These are phyloP conservation scores for Zingel zingel DNA, from an alignment of 2,113 vertebrate genomes.

Conservation along the genomic window DNA sequence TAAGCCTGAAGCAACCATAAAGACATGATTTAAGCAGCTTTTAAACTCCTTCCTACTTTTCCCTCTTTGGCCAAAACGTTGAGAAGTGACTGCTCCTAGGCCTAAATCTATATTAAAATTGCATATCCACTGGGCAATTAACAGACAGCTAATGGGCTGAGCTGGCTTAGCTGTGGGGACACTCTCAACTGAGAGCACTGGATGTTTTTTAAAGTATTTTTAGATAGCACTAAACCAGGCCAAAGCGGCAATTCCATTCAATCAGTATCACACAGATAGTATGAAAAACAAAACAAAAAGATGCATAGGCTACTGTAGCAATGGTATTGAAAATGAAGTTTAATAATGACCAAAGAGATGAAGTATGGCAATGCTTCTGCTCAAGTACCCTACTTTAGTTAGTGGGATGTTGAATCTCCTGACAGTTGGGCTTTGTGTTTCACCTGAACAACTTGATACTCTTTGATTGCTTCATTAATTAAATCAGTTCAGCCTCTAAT, in stretches of 20 bases:
- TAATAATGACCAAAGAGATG: too few species aligned
- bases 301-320: neutral
- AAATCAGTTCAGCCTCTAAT: slow-evolving; percentile 46
- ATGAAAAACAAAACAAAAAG: neutral
- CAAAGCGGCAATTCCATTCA: neutral
- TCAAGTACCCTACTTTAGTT: neutral
- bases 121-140: slow-evolving; percentile 51
- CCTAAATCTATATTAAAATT: slow-evolving; percentile 50
- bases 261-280: slow-evolving; percentile 26
- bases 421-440: slow-evolving; percentile 40
- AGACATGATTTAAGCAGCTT: slow-evolving; percentile 56
- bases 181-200: slow-evolving; percentile 19
- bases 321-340: neutral
- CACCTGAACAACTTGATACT: slow-evolving; percentile 39
- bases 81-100: slow-evolving; percentile 28
- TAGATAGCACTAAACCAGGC: slow-evolving; percentile 10
- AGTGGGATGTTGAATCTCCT: slow-evolving; percentile 26
- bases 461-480: slow-evolving; percentile 54
- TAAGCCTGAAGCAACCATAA: slow-evolving; percentile 10
- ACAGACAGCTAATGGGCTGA: slow-evolving; percentile 38
- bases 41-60: slow-evolving; percentile 33
- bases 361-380: too few species aligned
- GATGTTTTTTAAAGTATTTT: slow-evolving; percentile 37
- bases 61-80: slow-evolving; percentile 18
- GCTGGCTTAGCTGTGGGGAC: slow-evolving; percentile 17